Evolutionary conservation across 1,140 invertebrate species (phyloP).

Genomic region (Halictus rubicundus): DNA sequence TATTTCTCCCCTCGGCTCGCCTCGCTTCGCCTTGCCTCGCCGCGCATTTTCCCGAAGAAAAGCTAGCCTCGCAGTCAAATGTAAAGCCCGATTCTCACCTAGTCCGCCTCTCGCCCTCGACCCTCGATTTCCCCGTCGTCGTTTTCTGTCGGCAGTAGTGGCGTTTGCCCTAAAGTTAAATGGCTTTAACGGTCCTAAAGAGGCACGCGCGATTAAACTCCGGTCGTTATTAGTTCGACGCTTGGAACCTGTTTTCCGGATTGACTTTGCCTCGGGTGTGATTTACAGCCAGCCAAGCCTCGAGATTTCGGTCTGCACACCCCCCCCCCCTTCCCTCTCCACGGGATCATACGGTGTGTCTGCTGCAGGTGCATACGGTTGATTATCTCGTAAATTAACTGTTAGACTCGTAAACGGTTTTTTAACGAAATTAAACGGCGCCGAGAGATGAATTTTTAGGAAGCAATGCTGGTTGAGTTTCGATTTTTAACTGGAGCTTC

Average conservation of each 20-base stretch:
- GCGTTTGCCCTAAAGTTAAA: conserved; percentile 28
- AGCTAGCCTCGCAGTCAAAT: conserved; percentile 4
- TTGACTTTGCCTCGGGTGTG: conserved; percentile 22
- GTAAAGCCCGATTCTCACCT: conserved; percentile 26
- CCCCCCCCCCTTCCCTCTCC: no score
- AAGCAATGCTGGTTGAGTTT: no score
- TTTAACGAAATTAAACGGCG: no score
- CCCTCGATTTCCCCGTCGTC: neutral
- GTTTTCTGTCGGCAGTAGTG: neutral
- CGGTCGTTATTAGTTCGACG: conserved; percentile 26
- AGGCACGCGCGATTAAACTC: conserved; percentile 40
- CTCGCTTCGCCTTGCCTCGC: no score
- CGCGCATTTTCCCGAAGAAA: neutral
- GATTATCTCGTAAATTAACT: no score
- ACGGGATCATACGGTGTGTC: neutral
- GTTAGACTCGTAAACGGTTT: no score
- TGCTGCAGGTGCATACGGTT: no score
- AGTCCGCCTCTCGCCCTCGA: neutral
- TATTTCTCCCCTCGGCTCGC: neutral
- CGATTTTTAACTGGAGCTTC: no score
- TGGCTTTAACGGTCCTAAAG: conserved; percentile 21
- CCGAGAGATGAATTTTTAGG: no score
- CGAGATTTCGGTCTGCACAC: neutral
- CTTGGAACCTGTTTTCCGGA: conserved; percentile 16
- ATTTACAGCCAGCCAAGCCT: neutral